Evolutionary conservation across 2,888 invertebrate genomes (phyloP), one percentile per base, ranked within the genome.

Genomic region (Euplagia quadripunctaria): DNA sequence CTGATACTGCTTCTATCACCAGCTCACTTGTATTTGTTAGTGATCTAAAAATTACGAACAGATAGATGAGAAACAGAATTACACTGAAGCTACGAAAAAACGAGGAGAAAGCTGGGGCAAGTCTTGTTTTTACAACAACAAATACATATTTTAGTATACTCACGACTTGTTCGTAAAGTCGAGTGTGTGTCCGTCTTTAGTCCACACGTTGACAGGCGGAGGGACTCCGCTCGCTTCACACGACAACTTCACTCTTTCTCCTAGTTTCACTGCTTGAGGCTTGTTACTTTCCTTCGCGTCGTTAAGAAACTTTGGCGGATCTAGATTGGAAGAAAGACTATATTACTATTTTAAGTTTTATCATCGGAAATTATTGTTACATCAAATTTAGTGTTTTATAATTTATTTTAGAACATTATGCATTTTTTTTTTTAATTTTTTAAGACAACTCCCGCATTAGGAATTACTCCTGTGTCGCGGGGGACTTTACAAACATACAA

Each of bases 191-290:
- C 87, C 83, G 73, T 95, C 89, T 81, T 94, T 96, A 4, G 88
- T 91, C 96, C 96, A 96, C 0, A 92, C 87, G 3, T 95, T 86
- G 0, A 93, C 79, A 0, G 96, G 96, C 5, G 86, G 88, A 0
- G 96, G 96, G 4, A 86, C 83, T 0, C 94, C 96, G 0, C 75
- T 81, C 0, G 89, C 93, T 61, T 91, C 86, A 80, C 96, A 96
- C 1, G 89, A 88, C 17, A 96, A 84, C 0, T 70, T 79, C 0
- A 92, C 84, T 31, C 76, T 83, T 0, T 84, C 82, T 0, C 94
- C 96, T 0, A 82, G 82, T 68, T 87, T 81, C 11, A 90, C 77
- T 79, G 90, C 85, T 6, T 88, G 61, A 4, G 85, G 83, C 5
- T 80, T 82, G 1, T 84, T 78, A 6, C 61, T 52, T 6, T 75